Evolutionary conservation across 2,113 vertebrate genomes (phyloP).

Genomic region (Ciconia maguari): DNA sequence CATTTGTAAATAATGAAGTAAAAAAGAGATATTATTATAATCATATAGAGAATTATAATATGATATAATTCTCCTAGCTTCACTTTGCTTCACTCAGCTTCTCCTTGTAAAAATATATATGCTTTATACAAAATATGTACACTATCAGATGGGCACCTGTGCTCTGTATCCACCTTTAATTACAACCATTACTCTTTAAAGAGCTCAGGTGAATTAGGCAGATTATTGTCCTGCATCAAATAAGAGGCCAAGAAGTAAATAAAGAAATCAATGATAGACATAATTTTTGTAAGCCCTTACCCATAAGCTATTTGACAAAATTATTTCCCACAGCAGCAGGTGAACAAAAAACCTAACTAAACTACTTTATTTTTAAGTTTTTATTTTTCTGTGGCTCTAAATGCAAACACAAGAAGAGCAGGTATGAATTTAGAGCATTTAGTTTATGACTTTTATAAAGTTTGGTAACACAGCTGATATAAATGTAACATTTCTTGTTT

Average conservation of each 20-base stretch:
- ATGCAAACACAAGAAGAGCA: neutral
- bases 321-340: neutral
- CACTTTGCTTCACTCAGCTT: neutral
- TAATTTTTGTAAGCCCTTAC: neutral
- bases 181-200: neutral
- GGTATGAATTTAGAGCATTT: neutral
- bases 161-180: neutral
- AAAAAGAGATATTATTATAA: neutral
- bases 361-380: neutral
- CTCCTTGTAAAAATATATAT: neutral
- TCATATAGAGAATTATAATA: neutral
- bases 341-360: neutral
- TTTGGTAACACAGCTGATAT: neutral
- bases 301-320: neutral
- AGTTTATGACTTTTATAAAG: neutral
- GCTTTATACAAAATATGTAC: neutral
- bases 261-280: neutral
- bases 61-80: neutral
- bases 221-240: neutral
- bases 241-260: neutral
- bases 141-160: neutral
- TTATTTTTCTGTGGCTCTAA: neutral
- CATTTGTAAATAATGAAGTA: neutral
- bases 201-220: neutral
- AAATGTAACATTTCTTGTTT: neutral